These are phyloP conservation scores for Nymphicus hollandicus DNA, from an alignment of 2,113 vertebrate genomes.

Conservation along the genomic window DNA sequence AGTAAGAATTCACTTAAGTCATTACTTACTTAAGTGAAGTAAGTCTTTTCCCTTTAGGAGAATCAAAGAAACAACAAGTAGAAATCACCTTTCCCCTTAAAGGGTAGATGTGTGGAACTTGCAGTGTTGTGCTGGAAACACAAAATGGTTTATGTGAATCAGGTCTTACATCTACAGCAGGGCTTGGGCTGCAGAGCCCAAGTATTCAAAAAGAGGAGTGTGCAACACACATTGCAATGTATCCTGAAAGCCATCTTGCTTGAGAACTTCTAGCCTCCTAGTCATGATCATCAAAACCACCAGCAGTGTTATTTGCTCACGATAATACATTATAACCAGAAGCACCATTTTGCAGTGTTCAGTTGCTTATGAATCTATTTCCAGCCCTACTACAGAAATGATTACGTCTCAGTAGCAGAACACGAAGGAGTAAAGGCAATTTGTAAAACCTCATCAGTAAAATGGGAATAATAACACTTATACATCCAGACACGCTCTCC, in stretches of 20 bases:
- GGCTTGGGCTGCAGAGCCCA: not conserved
- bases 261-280: not conserved
- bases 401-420: not conserved
- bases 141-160: not conserved
- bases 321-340: not conserved
- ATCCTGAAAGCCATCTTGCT: not conserved
- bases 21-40: not conserved
- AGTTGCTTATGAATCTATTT: not conserved
- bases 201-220: fast-evolving
- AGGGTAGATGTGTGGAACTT: not conserved
- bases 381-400: not conserved
- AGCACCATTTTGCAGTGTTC: not conserved
- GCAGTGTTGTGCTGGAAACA: not conserved
- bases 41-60: not conserved
- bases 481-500: fast-evolving
- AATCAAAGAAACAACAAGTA: not conserved
- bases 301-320: not conserved
- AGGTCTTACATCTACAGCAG: not conserved
- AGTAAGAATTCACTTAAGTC: not conserved
- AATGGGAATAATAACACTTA: not conserved
- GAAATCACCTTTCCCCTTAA: not conserved
- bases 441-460: not conserved
- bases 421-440: not conserved
- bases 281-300: not conserved
- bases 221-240: fast-evolving